Percentiles rank a stretch among this genome's conserved stretches.
phyloP scores from a whole-genome alignment of 2,113 vertebrate genomes.

The Salminus brasiliensis region DNA sequence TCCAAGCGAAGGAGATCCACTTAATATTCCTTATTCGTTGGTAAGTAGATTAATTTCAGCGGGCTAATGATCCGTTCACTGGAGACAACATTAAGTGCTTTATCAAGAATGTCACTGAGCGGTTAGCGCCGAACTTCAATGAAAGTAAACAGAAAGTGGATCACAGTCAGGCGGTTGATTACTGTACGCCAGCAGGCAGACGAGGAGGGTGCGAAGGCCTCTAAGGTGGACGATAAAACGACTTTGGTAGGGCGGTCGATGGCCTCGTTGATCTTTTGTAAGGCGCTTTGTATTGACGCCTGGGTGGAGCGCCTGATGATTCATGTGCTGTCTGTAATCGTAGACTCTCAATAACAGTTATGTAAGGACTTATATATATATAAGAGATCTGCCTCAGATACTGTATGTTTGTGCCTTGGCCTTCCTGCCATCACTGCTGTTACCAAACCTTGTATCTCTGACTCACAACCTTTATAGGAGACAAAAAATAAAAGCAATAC shows the following conservation, averaged over 20 bases:
- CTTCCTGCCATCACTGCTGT: background rate
- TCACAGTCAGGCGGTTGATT: background rate
- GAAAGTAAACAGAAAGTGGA: constrained; percentile 35
- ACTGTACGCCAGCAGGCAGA: background rate
- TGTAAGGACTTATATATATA: background rate
- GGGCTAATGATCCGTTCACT: constrained; percentile 45
- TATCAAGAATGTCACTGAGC: constrained; percentile 37
- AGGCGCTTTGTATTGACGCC: background rate
- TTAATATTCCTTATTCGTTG: constrained; percentile 38
- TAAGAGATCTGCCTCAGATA: background rate
- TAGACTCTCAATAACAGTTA: background rate
- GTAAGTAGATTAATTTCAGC: constrained; percentile 43
- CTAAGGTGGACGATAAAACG: background rate
- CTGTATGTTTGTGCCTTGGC: too few species aligned
- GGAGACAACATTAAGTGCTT: constrained; percentile 47
- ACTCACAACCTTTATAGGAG: background rate
- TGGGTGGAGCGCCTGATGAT: background rate
- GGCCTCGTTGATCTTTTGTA: background rate
- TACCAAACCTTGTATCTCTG: too few species aligned
- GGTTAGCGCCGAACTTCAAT: constrained; percentile 15
- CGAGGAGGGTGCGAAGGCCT: background rate
- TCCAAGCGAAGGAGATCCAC: background rate
- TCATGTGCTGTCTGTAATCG: background rate
- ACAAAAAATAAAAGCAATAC: too few species aligned
- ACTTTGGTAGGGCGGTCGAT: background rate